Conservation (phyloP, 2,888 invertebrate genomes). For the Hirtodrosophila cameraria region DNA sequence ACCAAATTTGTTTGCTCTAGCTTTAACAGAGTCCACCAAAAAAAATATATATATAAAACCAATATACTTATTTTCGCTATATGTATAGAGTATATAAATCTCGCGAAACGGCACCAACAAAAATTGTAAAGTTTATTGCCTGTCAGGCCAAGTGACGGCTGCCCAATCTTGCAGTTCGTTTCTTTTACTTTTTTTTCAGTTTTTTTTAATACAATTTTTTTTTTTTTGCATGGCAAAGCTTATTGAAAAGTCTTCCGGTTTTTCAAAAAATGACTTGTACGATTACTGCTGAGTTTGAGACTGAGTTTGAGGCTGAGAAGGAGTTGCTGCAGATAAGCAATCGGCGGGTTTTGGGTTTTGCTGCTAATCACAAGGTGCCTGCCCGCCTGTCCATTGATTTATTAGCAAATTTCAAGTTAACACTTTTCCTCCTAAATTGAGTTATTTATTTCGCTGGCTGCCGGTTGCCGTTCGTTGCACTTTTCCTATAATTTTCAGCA, state of each 20-base stretch:
- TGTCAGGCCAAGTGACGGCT: conserved; percentile 72
- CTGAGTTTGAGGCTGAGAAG: not conserved
- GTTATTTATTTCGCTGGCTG: conserved; percentile 69
- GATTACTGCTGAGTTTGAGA: not conserved
- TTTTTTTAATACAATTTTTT: conserved; percentile 12
- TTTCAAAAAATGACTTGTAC: conserved; percentile 38
- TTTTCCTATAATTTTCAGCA: conserved; percentile 49
- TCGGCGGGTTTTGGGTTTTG: conserved; percentile 43
- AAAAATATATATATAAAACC: too few species aligned
- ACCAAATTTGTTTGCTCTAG: too few species aligned
- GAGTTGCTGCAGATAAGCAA: conserved; percentile 59
- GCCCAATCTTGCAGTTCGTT: conserved; percentile 55
- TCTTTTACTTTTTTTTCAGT: conserved; percentile 7
- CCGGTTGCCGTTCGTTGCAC: conserved; percentile 34
- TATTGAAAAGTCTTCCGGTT: conserved; percentile 71
- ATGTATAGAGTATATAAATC: conserved; percentile 1
- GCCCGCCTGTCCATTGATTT: conserved; percentile 65
- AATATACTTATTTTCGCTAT: too few species aligned
- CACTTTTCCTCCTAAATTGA: conserved; percentile 80
- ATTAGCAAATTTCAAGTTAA: conserved; percentile 77
- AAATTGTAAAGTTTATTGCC: conserved; percentile 65
- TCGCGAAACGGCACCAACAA: conserved; percentile 29
- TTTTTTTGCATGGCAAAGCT: conserved; percentile 32
- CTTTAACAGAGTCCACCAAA: too few species aligned
- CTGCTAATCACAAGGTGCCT: conserved; percentile 69